Evolutionary conservation across 2,888 invertebrate genomes (phyloP).

Genomic region (Cerastis leucographa): DNA sequence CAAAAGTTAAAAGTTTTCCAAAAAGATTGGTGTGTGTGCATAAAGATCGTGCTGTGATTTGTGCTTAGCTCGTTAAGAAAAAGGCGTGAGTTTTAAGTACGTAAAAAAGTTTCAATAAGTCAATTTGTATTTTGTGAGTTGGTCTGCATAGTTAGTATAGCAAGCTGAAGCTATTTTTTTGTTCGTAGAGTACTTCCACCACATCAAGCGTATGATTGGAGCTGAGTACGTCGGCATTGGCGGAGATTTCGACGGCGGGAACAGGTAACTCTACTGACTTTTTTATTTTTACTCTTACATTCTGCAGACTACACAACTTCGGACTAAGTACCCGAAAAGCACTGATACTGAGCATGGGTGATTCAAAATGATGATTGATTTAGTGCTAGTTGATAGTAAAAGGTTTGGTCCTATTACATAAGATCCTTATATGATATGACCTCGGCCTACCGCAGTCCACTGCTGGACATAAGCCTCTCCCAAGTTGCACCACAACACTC

Average conservation of each 20-base stretch:
- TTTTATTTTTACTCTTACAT: background rate
- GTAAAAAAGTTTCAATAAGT: too few species aligned
- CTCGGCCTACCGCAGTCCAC: too few species aligned
- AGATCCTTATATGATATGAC: too few species aligned
- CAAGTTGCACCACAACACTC: too few species aligned
- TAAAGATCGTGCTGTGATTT: background rate
- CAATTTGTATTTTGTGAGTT: background rate
- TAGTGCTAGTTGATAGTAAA: background rate
- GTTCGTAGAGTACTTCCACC: conserved; percentile 90
- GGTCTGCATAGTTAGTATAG: background rate
- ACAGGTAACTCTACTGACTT: conserved; percentile 81
- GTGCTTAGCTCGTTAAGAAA: background rate
- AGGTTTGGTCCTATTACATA: too few species aligned
- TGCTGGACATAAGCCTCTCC: too few species aligned
- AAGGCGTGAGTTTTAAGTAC: background rate
- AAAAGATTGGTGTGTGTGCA: background rate
- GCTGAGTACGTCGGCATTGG: conserved; percentile 92
- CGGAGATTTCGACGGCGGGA: conserved; percentile 92
- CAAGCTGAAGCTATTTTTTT: conserved; percentile 48
- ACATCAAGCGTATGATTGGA: conserved; percentile 91
- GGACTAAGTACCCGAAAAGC: background rate
- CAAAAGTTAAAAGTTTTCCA: too few species aligned
- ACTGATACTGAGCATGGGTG: background rate
- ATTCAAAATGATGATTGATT: background rate
- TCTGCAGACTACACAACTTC: background rate